Percentiles rank a stretch among this genome's conserved stretches.
phyloP scores from a whole-genome alignment of 2,888 invertebrate genomes.

The Thereva nobilitata region DNA sequence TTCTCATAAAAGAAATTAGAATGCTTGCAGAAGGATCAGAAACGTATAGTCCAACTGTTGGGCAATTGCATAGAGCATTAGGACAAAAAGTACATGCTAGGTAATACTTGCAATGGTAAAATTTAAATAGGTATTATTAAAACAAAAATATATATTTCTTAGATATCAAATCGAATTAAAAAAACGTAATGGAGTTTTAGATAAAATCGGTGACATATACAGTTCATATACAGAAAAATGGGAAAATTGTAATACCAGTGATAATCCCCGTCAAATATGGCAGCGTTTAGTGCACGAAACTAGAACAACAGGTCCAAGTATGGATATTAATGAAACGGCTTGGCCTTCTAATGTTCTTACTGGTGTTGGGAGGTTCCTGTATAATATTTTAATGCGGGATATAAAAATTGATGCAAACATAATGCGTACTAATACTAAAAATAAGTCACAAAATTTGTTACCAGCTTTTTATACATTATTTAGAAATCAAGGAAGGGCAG shows the following conservation, averaged over 20 bases:
- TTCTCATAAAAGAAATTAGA: conserved; percentile 71
- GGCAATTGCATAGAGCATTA: conserved; percentile 67
- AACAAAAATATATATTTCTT: conserved; percentile 3
- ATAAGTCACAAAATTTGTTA: conserved; percentile 62
- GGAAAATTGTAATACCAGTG: conserved; percentile 55
- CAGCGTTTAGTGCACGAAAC: conserved; percentile 65
- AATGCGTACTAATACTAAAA: conserved; percentile 63
- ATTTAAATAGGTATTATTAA: neutral
- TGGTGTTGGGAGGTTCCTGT: conserved; percentile 81
- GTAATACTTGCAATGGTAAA: conserved; percentile 50
- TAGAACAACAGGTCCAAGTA: conserved; percentile 62
- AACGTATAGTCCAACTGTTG: conserved; percentile 74
- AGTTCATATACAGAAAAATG: conserved; percentile 70
- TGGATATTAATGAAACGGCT: conserved; percentile 62
- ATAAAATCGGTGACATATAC: conserved; percentile 68
- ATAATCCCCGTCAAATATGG: conserved; percentile 75
- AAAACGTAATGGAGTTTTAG: conserved; percentile 66
- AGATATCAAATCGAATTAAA: conserved; percentile 70
- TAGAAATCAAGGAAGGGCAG: conserved; percentile 66
- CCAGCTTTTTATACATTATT: conserved; percentile 81
- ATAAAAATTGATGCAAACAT: conserved; percentile 79
- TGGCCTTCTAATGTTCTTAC: conserved; percentile 71
- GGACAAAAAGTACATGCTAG: conserved; percentile 69
- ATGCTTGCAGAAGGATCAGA: conserved; percentile 77
- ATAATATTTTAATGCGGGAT: conserved; percentile 83